Percentiles rank a stretch among this genome's conserved stretches.
These are phyloP conservation scores for Incurvaria masculella DNA, from an alignment of 2,888 invertebrate genomes.

Conservation along the genomic window DNA sequence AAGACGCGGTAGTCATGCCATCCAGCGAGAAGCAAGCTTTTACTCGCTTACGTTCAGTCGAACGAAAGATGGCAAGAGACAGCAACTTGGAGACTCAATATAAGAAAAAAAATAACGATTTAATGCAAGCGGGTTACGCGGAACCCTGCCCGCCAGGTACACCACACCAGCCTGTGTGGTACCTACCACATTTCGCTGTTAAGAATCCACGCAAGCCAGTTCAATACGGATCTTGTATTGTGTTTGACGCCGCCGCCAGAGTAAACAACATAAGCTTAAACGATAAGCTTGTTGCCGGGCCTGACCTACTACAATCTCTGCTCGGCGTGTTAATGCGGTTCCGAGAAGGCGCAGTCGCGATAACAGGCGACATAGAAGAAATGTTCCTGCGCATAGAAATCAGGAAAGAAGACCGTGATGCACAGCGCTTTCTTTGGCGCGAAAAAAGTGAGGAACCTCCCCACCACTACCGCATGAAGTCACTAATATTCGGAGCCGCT, in stretches of 20 bases:
- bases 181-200: constrained; percentile 18
- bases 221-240: constrained; percentile 20
- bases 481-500: constrained; percentile 3
- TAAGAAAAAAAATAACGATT: constrained; percentile 6
- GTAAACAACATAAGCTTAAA: constrained; percentile 18
- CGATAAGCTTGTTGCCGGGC: constrained; percentile 18
- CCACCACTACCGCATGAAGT: background rate
- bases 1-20: constrained; percentile 2
- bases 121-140: constrained; percentile 10
- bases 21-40: constrained; percentile 7
- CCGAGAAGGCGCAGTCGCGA: constrained; percentile 14
- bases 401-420: constrained; percentile 17
- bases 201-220: constrained; percentile 16
- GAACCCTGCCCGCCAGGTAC: background rate
- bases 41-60: constrained; percentile 7
- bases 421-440: constrained; percentile 17
- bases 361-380: constrained; percentile 23
- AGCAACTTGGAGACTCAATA: constrained; percentile 7
- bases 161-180: constrained; percentile 10
- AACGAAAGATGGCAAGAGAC: constrained; percentile 11
- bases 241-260: constrained; percentile 23
- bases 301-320: constrained; percentile 21
- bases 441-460: background rate
- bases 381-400: constrained; percentile 25
- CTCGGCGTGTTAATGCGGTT: constrained; percentile 20